These are phyloP conservation scores for Phrixothrix hirtus DNA, from an alignment of 2,888 invertebrate genomes.

Conservation along the genomic window DNA sequence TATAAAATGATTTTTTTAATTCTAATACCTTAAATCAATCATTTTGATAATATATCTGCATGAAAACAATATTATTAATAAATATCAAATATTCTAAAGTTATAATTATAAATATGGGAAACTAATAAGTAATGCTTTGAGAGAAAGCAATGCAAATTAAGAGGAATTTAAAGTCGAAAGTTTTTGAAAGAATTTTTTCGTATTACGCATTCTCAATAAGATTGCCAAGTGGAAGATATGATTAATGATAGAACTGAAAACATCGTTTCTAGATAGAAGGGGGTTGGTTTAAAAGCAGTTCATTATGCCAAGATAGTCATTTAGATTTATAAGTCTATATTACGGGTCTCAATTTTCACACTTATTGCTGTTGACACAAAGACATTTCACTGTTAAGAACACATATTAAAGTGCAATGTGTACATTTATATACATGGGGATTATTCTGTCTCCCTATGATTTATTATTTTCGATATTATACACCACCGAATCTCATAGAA, in stretches of 20 bases:
- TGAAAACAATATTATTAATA: too few species aligned
- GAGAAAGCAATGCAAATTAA: too few species aligned
- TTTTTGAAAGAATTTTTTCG: constrained; percentile 1
- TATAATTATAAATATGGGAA: too few species aligned
- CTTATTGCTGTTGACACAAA: constrained; percentile 24
- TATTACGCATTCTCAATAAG: constrained; percentile 23
- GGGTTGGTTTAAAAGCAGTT: constrained; percentile 27
- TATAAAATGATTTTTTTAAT: too few species aligned
- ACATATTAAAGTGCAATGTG: constrained; percentile 26
- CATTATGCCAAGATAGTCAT: constrained; percentile 25
- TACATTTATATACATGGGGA: constrained; percentile 16
- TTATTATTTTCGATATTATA: too few species aligned
- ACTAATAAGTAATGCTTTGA: too few species aligned
- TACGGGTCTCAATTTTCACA: constrained; percentile 29
- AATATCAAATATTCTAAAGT: too few species aligned
- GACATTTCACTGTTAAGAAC: constrained; percentile 25
- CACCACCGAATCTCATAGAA: constrained; percentile 6
- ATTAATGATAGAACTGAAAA: constrained; percentile 34
- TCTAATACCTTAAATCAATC: too few species aligned
- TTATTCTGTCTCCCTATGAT: constrained; percentile 22
- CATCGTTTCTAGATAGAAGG: constrained; percentile 27
- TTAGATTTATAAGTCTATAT: constrained; percentile 31
- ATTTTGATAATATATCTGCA: too few species aligned
- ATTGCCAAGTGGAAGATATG: constrained; percentile 27
- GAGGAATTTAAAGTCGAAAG: too few species aligned